Conservation (phyloP, 2,797 vertebrate species). For the Philypnodon macrostomus region DNA sequence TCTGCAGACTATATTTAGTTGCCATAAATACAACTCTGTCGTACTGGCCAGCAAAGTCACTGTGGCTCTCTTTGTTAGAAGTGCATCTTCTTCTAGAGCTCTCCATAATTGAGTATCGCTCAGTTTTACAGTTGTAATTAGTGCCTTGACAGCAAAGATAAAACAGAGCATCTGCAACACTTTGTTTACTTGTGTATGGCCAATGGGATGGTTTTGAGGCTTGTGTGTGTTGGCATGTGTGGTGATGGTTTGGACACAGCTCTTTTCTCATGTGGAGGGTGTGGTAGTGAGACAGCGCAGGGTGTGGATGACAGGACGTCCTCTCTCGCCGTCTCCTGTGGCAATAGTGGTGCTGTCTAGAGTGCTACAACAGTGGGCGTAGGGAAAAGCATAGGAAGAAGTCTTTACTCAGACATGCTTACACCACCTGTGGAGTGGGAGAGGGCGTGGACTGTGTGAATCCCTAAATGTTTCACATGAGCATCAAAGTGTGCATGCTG, state of each 20-base stretch:
- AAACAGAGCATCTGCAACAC: conserved; percentile 57
- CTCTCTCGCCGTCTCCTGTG: conserved; percentile 49
- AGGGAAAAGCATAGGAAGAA: conserved; percentile 25
- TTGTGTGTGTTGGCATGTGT: conserved; percentile 55
- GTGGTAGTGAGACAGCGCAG: conserved; percentile 65
- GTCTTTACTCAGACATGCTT: conserved; percentile 38
- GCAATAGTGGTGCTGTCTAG: conserved; percentile 49
- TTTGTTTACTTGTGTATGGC: conserved; percentile 68
- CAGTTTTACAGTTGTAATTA: conserved; percentile 67
- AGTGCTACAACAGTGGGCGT: conserved; percentile 28
- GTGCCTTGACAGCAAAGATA: conserved; percentile 53
- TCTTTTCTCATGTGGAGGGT: conserved; percentile 74
- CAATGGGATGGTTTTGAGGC: conserved; percentile 52
- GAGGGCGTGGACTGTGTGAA: conserved; percentile 73
- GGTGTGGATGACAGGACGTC: conserved; percentile 58
- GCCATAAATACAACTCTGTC: conserved; percentile 46
- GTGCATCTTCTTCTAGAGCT: conserved; percentile 32
- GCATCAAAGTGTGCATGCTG: conserved; percentile 55
- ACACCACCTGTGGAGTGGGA: conserved; percentile 65
- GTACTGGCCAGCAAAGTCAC: conserved; percentile 29
- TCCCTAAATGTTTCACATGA: conserved; percentile 55
- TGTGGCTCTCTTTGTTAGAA: conserved; percentile 63
- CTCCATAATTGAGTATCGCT: conserved; percentile 55
- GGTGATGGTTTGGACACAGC: conserved; percentile 52
- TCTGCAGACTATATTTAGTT: conserved; percentile 52